phyloP scores from a whole-genome alignment of 2,888 invertebrate species.

The Lingula anatina region DNA sequence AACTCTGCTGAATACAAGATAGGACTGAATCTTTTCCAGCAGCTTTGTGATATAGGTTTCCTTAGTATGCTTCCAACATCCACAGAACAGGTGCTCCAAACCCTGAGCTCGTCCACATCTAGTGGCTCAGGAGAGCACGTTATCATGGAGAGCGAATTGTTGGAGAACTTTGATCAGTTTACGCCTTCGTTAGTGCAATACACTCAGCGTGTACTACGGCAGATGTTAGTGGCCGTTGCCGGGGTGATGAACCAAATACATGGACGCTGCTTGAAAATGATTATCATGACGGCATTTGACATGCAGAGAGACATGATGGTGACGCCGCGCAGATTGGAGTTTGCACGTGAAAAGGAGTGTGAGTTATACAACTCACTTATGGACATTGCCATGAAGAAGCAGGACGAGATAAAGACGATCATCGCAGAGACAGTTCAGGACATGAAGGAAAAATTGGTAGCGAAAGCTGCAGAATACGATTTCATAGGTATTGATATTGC shows the following conservation, averaged over 20 bases:
- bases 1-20: neutral
- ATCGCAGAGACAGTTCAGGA: constrained; percentile 70
- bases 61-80: constrained; percentile 13
- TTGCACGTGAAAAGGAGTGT: constrained; percentile 73
- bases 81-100: neutral
- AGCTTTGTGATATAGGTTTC: constrained; percentile 31
- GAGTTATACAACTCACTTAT: constrained; percentile 71
- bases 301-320: constrained; percentile 82
- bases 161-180: constrained; percentile 56
- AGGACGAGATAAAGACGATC: constrained; percentile 69
- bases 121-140: constrained; percentile 12
- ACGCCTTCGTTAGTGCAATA: constrained; percentile 33
- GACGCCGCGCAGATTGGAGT: constrained; percentile 76
- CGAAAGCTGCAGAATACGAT: constrained; percentile 54
- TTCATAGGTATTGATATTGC: constrained; percentile 57
- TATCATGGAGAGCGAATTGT: constrained; percentile 56
- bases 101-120: too few species aligned
- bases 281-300: constrained; percentile 79
- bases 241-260: constrained; percentile 59
- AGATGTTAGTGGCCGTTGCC: constrained; percentile 56
- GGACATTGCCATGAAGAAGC: constrained; percentile 69
- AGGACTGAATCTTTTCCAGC: constrained; percentile 19
- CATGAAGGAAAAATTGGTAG: constrained; percentile 60
- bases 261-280: constrained; percentile 61
- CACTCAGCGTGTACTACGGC: constrained; percentile 35